Percentiles rank a stretch among this genome's conserved stretches.
Evolutionary conservation across 2,888 invertebrate species (phyloP).

Genomic region (Gryllus longicercus): DNA sequence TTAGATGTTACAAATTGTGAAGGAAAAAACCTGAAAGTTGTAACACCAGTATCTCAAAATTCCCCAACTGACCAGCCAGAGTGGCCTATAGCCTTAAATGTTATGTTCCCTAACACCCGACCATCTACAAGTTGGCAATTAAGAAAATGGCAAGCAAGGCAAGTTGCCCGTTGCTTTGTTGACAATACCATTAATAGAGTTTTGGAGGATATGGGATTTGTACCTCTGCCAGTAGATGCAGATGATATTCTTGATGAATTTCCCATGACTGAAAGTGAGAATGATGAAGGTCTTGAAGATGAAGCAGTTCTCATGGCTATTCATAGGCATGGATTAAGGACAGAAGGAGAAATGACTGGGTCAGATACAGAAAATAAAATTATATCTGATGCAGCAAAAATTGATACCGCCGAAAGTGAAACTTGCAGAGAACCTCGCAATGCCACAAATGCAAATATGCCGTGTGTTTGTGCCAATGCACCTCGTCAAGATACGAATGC

Average conservation of each 20-base stretch:
- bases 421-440: neutral
- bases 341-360: slow-evolving; percentile 45
- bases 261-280: slow-evolving; percentile 25
- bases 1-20: neutral
- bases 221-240: slow-evolving; percentile 47
- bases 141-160: slow-evolving; percentile 63
- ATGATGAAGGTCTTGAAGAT: slow-evolving; percentile 56
- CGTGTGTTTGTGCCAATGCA: neutral
- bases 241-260: slow-evolving; percentile 44
- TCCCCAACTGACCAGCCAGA: neutral
- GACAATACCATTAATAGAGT: slow-evolving; percentile 68
- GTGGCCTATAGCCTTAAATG: neutral
- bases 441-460: neutral
- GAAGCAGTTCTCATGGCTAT: slow-evolving; percentile 73
- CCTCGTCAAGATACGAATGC: neutral
- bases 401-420: neutral
- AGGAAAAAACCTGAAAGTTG: neutral
- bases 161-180: slow-evolving; percentile 63
- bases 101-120: neutral
- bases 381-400: neutral
- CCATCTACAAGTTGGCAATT: slow-evolving; percentile 38
- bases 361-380: slow-evolving; percentile 38
- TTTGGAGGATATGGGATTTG: slow-evolving; percentile 59
- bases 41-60: neutral
- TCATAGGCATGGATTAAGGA: slow-evolving; percentile 64